Conservation (phyloP, 2,113 vertebrate genomes). For the Callocephalon fimbriatum region DNA sequence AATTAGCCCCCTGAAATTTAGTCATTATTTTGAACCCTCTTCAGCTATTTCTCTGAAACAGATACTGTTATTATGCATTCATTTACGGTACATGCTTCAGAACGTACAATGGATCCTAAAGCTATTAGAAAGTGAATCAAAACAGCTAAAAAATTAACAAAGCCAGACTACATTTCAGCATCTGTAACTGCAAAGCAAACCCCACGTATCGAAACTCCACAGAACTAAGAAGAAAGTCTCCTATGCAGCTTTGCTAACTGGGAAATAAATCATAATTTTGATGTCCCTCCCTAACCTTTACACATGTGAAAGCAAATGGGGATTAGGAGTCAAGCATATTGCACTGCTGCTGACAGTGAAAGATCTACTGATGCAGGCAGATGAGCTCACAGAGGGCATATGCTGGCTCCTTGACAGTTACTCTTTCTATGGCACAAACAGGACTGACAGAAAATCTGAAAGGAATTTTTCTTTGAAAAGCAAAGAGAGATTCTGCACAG, state of each 20-base stretch:
- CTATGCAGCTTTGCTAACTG: neutral
- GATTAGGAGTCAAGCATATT: neutral
- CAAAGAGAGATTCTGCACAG: neutral
- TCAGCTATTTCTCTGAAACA: neutral
- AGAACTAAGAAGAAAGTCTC: neutral
- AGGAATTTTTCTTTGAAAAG: neutral
- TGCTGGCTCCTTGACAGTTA: neutral
- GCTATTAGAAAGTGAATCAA: neutral
- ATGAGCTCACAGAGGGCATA: neutral
- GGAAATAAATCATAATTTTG: neutral
- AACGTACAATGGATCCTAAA: neutral
- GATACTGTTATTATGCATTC: neutral
- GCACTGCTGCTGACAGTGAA: neutral
- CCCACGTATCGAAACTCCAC: neutral
- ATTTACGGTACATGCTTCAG: neutral
- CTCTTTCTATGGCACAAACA: neutral
- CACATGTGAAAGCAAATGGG: neutral
- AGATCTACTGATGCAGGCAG: neutral
- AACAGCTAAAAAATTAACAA: neutral
- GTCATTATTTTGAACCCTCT: conserved; percentile 34
- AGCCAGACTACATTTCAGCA: neutral
- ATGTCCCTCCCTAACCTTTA: neutral
- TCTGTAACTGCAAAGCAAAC: neutral
- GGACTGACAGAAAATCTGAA: neutral
- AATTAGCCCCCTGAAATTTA: conserved; percentile 60